phyloP scores from a whole-genome alignment of 2,797 vertebrate species.

The Euphonia xanthogaster region DNA sequence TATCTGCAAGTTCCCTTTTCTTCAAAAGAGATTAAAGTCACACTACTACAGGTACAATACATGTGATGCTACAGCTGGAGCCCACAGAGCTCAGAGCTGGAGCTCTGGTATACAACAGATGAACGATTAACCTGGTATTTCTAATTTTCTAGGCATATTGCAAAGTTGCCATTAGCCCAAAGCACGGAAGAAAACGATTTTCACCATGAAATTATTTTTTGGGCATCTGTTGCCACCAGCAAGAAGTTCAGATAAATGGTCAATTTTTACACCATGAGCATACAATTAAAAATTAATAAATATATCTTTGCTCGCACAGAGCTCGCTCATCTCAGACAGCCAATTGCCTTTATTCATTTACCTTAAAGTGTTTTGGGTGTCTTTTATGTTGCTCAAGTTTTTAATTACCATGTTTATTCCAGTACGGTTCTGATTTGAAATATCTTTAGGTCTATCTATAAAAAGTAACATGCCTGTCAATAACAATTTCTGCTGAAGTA shows the following conservation, averaged over 20 bases:
- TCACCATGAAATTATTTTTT: neutral
- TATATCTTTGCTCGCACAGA: accelerated
- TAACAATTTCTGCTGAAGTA: neutral
- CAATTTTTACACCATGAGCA: neutral
- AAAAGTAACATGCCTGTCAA: neutral
- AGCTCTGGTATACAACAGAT: neutral
- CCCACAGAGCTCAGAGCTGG: too few relatives aligned
- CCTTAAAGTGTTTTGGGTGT: neutral
- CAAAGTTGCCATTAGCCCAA: neutral
- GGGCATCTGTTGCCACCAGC: neutral
- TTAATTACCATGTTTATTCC: neutral
- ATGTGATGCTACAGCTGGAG: neutral
- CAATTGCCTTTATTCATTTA: neutral
- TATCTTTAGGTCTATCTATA: neutral
- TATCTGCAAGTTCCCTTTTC: neutral
- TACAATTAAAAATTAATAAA: neutral
- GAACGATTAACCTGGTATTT: neutral
- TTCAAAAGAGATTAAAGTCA: neutral
- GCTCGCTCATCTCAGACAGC: neutral
- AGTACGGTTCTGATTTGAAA: neutral
- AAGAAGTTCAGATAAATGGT: neutral
- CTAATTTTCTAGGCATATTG: neutral
- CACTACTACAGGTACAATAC: neutral
- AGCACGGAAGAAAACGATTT: neutral
- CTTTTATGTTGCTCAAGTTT: neutral